Conservation (phyloP, 2,113 vertebrate species). For the Catharus fuscescens region DNA sequence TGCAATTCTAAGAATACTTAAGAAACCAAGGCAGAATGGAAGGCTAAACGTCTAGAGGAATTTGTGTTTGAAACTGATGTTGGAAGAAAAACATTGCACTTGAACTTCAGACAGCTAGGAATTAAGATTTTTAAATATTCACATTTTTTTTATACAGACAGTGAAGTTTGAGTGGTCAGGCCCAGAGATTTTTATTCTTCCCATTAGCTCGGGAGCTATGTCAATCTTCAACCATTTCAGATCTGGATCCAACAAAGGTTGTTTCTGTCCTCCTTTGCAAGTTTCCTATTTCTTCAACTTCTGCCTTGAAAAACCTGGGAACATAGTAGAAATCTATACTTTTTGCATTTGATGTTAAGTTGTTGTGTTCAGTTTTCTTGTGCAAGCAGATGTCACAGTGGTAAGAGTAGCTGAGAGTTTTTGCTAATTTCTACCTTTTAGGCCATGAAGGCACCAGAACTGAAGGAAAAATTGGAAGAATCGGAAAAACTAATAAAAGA, state of each 20-base stretch:
- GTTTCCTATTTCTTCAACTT: not conserved
- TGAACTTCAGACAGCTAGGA: not conserved
- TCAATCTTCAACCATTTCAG: not conserved
- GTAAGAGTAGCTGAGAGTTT: not conserved
- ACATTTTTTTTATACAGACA: not conserved
- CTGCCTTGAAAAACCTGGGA: not conserved
- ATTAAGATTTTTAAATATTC: not conserved
- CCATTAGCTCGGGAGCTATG: not conserved
- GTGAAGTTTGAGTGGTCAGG: not conserved
- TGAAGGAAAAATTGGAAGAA: constrained; percentile 96
- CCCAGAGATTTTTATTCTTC: not conserved
- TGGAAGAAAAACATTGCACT: not conserved
- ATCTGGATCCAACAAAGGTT: not conserved
- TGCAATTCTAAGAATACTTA: not conserved
- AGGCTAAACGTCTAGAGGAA: not conserved
- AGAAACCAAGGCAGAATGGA: not conserved
- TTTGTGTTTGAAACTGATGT: not conserved
- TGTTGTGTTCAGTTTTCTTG: not conserved
- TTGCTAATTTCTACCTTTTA: constrained; percentile 57
- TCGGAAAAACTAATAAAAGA: constrained; percentile 98
- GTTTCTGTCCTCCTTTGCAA: not conserved
- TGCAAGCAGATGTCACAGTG: not conserved
- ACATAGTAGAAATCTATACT: not conserved
- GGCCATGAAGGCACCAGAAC: constrained; percentile 96
- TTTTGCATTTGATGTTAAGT: not conserved